These are phyloP conservation scores for Pteruthius melanotis DNA, from an alignment of 2,113 vertebrate species.

Conservation along the genomic window DNA sequence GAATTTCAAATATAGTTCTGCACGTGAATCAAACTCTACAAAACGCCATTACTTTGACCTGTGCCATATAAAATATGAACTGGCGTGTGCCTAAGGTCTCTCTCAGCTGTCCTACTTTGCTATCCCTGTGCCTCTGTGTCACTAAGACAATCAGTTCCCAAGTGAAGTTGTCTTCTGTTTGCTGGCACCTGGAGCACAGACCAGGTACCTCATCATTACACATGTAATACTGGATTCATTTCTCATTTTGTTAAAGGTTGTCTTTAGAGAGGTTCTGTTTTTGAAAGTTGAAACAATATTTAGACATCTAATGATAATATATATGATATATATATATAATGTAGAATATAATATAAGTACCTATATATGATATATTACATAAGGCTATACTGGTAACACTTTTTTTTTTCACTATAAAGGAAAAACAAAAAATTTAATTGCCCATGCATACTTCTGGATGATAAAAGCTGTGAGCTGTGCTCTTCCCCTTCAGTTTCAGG, in stretches of 20 bases:
- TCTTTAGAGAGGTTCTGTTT: not conserved
- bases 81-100: rapidly evolving
- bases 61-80: not conserved
- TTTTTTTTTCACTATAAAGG: not conserved
- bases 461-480: not conserved
- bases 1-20: not conserved
- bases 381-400: not conserved
- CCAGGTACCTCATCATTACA: not conserved
- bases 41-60: not conserved
- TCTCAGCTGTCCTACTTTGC: not conserved
- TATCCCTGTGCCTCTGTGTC: not conserved
- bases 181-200: not conserved
- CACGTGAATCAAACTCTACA: rapidly evolving
- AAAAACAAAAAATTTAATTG: not conserved
- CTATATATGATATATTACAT: not conserved
- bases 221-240: not conserved
- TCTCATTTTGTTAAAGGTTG: not conserved
- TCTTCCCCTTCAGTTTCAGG: not conserved
- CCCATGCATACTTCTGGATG: not conserved
- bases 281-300: not conserved
- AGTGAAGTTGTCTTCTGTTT: not conserved
- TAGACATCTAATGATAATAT: not conserved
- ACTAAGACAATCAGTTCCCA: not conserved
- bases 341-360: not conserved
- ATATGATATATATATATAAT: too few relatives aligned